Base-by-base conservation (phyloP, 2,113 vertebrate genomes). In the Sterna hirundo region DNA sequence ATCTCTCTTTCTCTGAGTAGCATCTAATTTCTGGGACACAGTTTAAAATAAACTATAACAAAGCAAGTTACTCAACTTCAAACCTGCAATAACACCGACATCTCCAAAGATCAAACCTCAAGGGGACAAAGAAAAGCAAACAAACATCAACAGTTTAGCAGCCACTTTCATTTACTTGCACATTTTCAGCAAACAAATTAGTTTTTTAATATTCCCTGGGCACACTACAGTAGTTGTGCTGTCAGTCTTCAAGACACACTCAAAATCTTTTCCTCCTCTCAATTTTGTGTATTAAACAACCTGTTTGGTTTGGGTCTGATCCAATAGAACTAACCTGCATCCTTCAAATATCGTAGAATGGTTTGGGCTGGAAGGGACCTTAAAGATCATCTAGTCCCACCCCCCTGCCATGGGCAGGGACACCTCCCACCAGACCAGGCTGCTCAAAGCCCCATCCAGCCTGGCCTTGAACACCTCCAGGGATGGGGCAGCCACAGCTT, bases 181-280 rank as follows among this genome's bases (percentile, higher is more conserved):
- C 47, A 55, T 95, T 81, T 83, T 84, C 42, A 88, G 62, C 61
- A 82, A 92, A 86, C 23, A 89, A 94, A 93, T 79, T 23, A 86
- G 30, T 64, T 44, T n/a, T 81, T 92, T 86, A 84, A 91, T 68
- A 95, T 92, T 96, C 88, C 69, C 65, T 65, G 30, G 22, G 44
- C 44, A 93, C 82, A 84, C 65, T 46, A 79, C 36, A 61, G 74
- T 52, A 94, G 80, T 52, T 76, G 72, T 49, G 64, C 69, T 78
- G 68, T 86, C 42, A 91, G 64, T 86, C 88, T 86, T 84, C 79
- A 90, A 86, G 83, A 66, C 47, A 72, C 34, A 32, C 6, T 90
- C 13, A 0, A 21, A 91, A 83, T 52, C 34, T 70, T 52, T 15
- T 72, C 34, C 44, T 89, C 38, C 49, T 74, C 62, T 83, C 70